Conservation (phyloP, 2,113 vertebrate genomes). For the Mugil cephalus region DNA sequence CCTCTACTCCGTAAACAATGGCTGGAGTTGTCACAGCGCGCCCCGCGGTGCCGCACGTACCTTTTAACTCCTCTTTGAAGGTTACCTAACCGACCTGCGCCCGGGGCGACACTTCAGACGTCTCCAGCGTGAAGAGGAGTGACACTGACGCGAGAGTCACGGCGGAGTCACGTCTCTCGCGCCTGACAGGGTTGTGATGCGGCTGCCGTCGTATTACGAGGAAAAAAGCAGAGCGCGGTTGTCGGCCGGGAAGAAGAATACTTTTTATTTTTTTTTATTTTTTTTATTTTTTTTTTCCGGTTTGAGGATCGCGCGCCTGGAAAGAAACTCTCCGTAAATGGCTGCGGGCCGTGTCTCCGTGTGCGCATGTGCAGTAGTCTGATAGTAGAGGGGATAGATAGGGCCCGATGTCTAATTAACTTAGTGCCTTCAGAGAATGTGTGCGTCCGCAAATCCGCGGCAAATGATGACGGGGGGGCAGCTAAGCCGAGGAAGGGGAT, state of each 20-base stretch:
- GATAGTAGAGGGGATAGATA: slow-evolving; percentile 42
- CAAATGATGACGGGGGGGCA: slow-evolving; percentile 64
- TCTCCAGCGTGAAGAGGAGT: slow-evolving; percentile 52
- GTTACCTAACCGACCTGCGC: slow-evolving; percentile 60
- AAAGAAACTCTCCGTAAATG: slow-evolving; percentile 20
- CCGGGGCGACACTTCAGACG: slow-evolving; percentile 53
- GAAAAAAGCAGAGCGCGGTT: slow-evolving; percentile 5
- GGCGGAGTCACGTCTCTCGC: slow-evolving; percentile 30
- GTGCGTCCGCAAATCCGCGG: slow-evolving; percentile 58
- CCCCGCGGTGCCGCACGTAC: slow-evolving; percentile 36
- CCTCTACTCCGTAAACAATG: slow-evolving; percentile 29
- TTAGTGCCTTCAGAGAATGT: slow-evolving; percentile 60
- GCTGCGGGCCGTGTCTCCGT: slow-evolving; percentile 20
- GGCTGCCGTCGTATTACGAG: slow-evolving; percentile 32
- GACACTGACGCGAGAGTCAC: slow-evolving; percentile 64
- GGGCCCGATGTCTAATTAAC: slow-evolving; percentile 66
- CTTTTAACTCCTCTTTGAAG: slow-evolving; percentile 49
- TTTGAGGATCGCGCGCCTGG: not conserved
- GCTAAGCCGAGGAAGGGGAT: too few species aligned
- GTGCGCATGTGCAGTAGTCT: slow-evolving; percentile 14
- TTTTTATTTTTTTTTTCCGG: too few species aligned
- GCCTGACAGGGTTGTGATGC: slow-evolving; percentile 58
- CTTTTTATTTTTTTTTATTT: too few species aligned
- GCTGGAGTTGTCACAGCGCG: slow-evolving; percentile 42
- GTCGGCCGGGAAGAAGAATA: too few species aligned